Evolutionary conservation across 2,888 invertebrate species (phyloP), one percentile per base, ranked within the genome.

Genomic region (Drosophila melanosoma): DNA sequence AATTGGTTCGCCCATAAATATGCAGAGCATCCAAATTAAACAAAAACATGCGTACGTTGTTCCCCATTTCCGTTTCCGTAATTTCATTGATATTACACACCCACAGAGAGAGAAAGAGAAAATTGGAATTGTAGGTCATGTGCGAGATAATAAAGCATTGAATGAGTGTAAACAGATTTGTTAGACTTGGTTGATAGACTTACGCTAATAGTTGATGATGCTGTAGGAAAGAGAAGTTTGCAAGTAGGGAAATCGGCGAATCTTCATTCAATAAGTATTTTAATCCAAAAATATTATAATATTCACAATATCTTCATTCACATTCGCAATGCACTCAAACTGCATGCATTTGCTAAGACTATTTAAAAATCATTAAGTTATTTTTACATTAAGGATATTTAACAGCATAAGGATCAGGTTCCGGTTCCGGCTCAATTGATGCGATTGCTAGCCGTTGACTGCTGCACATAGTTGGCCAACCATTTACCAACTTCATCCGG

Each of bases 401-500:
- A 73, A 88, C 83, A 81, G 61, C 49, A 58, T 56, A 8, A 17
- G 35, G 36, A 53, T 54, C 38, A 56, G 69, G 20, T 6, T 12
- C 35, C 51, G 45, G 38, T 53, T 48, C 26, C 83, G 51, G 45
- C 45, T 45, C 8, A 23, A 8, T 79, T 70, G 40, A 87, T 88
- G 76, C 83, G 67, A 60, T 87, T 87, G 60, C 69, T 79, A 38
- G 64, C 74, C 2, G 65, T 35, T 35, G 76, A 64, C 62, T 83
- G 52, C 26, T 68, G 53, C n/a, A 45, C 78, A n/a, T 73, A 83
- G 53, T 62, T 74, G 48, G 78, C 75, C 57, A 97, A 92, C 97
- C 97, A 97, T 0, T 93, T 83, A 26, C 94, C 93, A 3, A 98
- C 94, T 3, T 93, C 90, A 0, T 90, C 82, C 51, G 94, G 94